Evolutionary conservation across 2,888 invertebrate species (phyloP).

Genomic region (Tenthredo amoena): DNA sequence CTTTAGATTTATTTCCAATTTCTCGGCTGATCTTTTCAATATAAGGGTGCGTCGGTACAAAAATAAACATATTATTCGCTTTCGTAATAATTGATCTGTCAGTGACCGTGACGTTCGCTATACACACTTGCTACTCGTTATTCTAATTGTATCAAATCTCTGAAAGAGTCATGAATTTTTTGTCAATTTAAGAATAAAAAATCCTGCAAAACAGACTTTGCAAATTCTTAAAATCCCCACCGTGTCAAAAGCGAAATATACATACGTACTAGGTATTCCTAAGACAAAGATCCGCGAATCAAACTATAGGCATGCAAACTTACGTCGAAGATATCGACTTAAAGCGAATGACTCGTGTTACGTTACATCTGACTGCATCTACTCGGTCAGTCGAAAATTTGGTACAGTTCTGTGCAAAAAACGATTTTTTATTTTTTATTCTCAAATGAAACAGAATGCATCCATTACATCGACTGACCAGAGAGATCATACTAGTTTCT

Average conservation of each 20-base stretch:
- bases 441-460: neutral
- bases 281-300: neutral
- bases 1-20: constrained; percentile 74
- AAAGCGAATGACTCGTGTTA: constrained; percentile 14
- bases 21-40: constrained; percentile 55
- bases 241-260: neutral
- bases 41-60: constrained; percentile 36
- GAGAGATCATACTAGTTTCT: neutral
- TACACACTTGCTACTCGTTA: neutral
- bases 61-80: constrained; percentile 49
- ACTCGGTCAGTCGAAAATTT: neutral
- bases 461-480: neutral
- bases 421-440: neutral
- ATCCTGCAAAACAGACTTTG: neutral
- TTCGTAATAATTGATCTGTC: constrained; percentile 36
- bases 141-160: neutral
- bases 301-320: neutral
- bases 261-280: neutral
- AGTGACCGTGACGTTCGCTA: neutral
- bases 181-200: neutral
- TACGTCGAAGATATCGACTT: constrained; percentile 24
- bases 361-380: neutral
- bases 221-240: neutral
- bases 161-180: neutral
- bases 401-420: neutral